Conservation (phyloP, 2,797 vertebrate species). For the Psittacula echo region DNA sequence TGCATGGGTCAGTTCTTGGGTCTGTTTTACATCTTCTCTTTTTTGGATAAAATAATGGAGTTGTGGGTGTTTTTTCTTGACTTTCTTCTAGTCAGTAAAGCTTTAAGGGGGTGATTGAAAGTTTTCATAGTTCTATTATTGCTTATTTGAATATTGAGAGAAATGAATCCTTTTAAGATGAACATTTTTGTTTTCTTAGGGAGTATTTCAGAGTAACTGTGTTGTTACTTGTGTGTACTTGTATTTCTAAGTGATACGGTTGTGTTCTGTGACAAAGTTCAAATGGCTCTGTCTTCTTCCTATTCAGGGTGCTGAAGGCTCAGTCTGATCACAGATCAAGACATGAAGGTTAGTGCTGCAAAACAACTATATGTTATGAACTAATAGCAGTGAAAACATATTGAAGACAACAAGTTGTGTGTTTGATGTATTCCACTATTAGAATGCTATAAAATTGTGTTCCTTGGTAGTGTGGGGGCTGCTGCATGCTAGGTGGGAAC, state of each 20-base stretch:
- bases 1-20: neutral
- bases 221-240: neutral
- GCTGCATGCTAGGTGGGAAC: neutral
- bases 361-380: neutral
- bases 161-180: neutral
- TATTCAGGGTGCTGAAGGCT: slow-evolving; percentile 91
- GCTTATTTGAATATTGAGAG: neutral
- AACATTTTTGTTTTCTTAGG: neutral
- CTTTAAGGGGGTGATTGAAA: neutral
- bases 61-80: neutral
- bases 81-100: neutral
- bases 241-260: neutral
- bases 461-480: neutral
- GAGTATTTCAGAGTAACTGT: neutral
- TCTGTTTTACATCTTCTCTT: neutral
- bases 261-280: neutral
- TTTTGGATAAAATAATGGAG: neutral
- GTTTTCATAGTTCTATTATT: neutral
- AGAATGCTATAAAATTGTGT: neutral
- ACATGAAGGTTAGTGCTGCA: slow-evolving; percentile 89
- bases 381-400: neutral
- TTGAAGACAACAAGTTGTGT: neutral
- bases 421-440: neutral
- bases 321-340: slow-evolving; percentile 96
- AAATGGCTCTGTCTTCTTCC: slow-evolving; percentile 44